Evolutionary conservation across 2,113 vertebrate species (phyloP).

Genomic region (Brachirus orientalis): DNA sequence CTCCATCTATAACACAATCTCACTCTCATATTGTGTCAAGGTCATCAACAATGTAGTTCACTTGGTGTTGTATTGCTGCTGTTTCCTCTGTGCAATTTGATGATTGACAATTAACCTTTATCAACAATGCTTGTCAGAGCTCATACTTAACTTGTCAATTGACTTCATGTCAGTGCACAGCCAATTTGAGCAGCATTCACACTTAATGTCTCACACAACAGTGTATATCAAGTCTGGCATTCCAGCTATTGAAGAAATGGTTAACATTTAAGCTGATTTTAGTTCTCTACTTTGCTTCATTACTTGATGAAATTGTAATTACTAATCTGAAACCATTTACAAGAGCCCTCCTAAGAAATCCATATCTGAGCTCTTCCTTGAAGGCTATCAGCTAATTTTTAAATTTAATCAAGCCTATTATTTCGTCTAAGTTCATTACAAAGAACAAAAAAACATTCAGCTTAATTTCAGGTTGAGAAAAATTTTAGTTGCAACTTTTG

Average conservation of each 20-base stretch:
- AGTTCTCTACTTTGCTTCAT: conserved; percentile 63
- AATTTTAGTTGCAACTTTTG: too few species aligned
- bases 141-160: conserved; percentile 57
- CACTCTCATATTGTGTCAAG: conserved; percentile 4
- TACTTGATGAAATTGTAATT: conserved; percentile 73
- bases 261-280: conserved; percentile 74
- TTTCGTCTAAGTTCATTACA: conserved; percentile 13
- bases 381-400: conserved; percentile 41
- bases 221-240: conserved; percentile 65
- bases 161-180: conserved; percentile 61
- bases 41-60: conserved; percentile 28
- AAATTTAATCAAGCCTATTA: conserved; percentile 54
- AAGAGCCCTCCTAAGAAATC: conserved; percentile 47
- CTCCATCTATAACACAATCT: background rate
- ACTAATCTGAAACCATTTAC: conserved; percentile 55
- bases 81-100: conserved; percentile 20
- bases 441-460: background rate
- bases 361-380: conserved; percentile 33
- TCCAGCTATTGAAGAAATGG: conserved; percentile 63
- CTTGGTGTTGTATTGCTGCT: conserved; percentile 11
- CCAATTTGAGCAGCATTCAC: conserved; percentile 31
- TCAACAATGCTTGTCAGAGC: conserved; percentile 50
- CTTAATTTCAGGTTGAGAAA: background rate
- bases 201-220: conserved; percentile 42
- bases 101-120: conserved; percentile 72